These are phyloP conservation scores for Pristionchus exspectatus DNA, from an alignment of 2,888 invertebrate genomes.

Conservation along the genomic window DNA sequence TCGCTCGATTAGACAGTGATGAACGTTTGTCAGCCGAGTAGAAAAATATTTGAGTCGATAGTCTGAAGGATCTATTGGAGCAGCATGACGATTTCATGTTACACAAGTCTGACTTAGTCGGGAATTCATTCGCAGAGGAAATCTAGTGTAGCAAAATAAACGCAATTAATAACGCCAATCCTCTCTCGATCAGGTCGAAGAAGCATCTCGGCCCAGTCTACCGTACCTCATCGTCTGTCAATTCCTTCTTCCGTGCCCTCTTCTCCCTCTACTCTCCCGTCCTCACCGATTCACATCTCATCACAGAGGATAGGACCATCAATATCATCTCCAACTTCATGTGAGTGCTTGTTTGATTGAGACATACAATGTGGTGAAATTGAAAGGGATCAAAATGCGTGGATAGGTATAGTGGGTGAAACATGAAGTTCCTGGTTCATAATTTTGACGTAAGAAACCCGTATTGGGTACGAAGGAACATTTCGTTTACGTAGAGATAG, in stretches of 20 bases:
- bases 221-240: neutral
- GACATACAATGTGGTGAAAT: neutral
- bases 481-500: neutral
- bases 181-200: constrained; percentile 4
- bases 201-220: constrained; percentile 46
- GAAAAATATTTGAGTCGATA: no score
- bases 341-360: no score
- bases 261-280: constrained; percentile 51
- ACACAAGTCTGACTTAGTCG: no score
- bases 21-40: no score
- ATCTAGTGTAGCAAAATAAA: neutral
- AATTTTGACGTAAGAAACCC: neutral
- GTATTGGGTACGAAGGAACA: neutral
- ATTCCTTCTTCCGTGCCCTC: constrained; percentile 48
- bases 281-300: constrained; percentile 16
- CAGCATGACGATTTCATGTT: no score
- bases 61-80: no score
- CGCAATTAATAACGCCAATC: no score
- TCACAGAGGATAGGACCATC: constrained; percentile 46
- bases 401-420: neutral
- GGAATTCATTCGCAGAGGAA: neutral
- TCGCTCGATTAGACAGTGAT: no score
- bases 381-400: neutral
- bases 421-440: neutral
- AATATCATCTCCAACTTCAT: constrained; percentile 52